Base-by-base conservation (phyloP, 2,797 vertebrate species). In the Helicolenus hilgendorfi region DNA sequence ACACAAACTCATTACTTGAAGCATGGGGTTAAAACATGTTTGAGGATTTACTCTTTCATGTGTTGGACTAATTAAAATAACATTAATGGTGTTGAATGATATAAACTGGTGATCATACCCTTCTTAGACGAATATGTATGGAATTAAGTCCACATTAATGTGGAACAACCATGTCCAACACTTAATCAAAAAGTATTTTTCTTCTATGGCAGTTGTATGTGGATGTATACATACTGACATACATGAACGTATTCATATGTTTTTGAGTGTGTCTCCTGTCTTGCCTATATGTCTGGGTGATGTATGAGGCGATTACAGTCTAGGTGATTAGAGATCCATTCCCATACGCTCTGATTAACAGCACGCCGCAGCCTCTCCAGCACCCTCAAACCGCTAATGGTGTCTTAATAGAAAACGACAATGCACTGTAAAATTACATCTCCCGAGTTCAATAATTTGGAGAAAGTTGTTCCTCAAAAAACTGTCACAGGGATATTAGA, bases 241-340 rank as follows among this genome's bases (percentile, higher is more conserved):
- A n/a, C 41, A 79, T 63, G 84, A 58, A 35, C 15, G 24, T 65
- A 62, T 58, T 85, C 36, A 68, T 13, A 35, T 87, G 62, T 85
- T 82, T 79, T 79, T 62, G n/a, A 69, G 41, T 59, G 41, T 67
- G 58, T 69, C 77, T 78, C 60, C 45, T 78, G 24, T 87, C 81
- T 71, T 35, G 74, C 29, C 24, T 60, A 31, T 59, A 33, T 20
- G 74, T 83, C 81, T 72, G n/a, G 11, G 79, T 93, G 94, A 95
- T 96, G 82, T 85, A 94, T 87, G 91, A 92, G 89, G 80, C 71
- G 89, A 95, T 95, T 94, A 93, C 81, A 73, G 83, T 73, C n/a
- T n/a, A 71, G 84, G 91, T 94, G 94, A 96, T 96, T 94, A 93
- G 83, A 90, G 89, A 95, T 88, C 93, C 84, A 90, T 91, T 92